Evolutionary conservation across 92 coral and sea anemone genomes (phyloP).

Genomic region (Heliopora coerulea): DNA sequence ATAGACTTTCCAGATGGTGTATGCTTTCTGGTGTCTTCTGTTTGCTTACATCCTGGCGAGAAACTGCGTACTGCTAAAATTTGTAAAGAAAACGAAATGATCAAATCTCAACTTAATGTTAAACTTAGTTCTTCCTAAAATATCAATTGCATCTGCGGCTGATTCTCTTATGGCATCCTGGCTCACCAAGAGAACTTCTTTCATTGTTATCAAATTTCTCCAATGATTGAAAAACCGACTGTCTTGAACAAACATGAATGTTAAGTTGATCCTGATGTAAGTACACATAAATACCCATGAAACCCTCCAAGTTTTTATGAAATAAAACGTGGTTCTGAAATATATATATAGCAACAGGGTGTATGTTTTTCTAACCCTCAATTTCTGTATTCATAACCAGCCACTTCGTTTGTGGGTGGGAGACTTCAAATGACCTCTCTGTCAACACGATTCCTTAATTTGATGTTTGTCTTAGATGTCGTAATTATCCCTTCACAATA

Average conservation of each 20-base stretch:
- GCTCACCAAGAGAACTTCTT: conserved; percentile 17
- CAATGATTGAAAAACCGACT: conserved; percentile 31
- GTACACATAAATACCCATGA: conserved; percentile 3
- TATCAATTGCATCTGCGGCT: no score
- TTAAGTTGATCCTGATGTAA: conserved; percentile 13
- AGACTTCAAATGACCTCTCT: not conserved
- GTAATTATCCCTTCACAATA: not conserved
- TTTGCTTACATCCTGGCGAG: no score
- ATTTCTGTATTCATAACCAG: not conserved
- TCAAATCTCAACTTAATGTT: no score
- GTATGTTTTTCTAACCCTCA: not conserved
- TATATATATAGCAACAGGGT: not conserved
- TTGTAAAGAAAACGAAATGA: no score
- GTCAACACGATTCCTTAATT: conserved; percentile 30
- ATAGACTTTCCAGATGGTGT: conserved; percentile 26
- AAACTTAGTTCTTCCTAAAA: no score
- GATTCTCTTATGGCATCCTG: no score
- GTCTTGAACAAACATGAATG: conserved; percentile 15
- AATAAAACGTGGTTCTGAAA: not conserved
- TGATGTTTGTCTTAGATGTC: conserved; percentile 18
- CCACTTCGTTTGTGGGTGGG: not conserved
- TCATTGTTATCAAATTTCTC: conserved; percentile 33
- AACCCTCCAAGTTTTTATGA: not conserved
- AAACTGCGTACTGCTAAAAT: no score
- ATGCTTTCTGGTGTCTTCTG: no score